Evolutionary conservation across 2,797 vertebrate species (phyloP), one percentile per base, ranked within the genome.

Genomic region (Argya squamiceps): DNA sequence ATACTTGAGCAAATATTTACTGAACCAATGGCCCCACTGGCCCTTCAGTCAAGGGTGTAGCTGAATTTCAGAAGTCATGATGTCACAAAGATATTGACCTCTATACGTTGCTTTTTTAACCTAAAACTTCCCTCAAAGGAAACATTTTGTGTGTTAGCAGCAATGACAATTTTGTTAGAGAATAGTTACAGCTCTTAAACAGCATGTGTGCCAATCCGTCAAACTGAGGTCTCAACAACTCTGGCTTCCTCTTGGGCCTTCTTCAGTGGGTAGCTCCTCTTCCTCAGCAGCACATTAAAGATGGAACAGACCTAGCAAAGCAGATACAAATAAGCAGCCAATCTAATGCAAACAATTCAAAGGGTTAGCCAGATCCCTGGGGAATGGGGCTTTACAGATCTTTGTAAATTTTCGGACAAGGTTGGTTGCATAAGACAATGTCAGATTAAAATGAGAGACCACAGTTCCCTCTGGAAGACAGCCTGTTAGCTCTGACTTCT

Each of bases 121-220:
- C 59, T 68, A 63, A 50, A 69, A 49, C 17, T 65, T 69, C 32
- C 17, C 20, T 86, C 41, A 26, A 49, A 58, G 36, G 27, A n/a
- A 50, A 32, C 3, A 5, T 47, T 75, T 46, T 30, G 27, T 39
- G 27, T 59, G 44, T 37, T 46, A 92, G 44, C 11, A 82, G 56
- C 43, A 56, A 26, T 27, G 75, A 32, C 11, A 58, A 23, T 60
- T 86, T 84, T 68, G 34, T 36, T 36, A 68, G 43, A 62, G 41
- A 82, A 46, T 6, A 59, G 24, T 43, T 79, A 7, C 15, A 55
- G 36, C 15, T 68, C 27, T 84, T 91, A 17, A 46, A 37, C 8
- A 30, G 7, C 2, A 0, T 43, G 9, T 11, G 18, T 27, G 15
- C n/a, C 32, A 73, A 2, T 24, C 21, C 30, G 9, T 32, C 8